Conservation (phyloP, 1,140 invertebrate species). For the Drosophila burlai region DNA sequence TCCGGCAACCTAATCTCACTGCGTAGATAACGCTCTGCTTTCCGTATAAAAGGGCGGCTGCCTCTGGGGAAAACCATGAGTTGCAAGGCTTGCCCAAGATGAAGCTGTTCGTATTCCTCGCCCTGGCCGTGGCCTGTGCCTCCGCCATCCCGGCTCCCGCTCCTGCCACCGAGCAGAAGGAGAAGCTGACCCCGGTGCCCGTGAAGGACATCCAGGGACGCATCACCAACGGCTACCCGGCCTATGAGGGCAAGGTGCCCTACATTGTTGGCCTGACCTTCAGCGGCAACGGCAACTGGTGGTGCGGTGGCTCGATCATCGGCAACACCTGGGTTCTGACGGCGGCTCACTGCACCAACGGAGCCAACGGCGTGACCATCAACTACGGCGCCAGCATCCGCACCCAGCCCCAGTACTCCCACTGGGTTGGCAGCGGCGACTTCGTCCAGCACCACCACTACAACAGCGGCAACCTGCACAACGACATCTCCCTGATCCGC, state of each 20-base stretch:
- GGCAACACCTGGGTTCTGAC: constrained; percentile 86
- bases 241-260: constrained; percentile 28
- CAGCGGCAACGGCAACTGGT: constrained; percentile 70
- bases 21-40: neutral
- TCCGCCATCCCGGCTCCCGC: constrained; percentile 4
- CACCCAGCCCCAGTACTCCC: constrained; percentile 53
- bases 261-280: constrained; percentile 86
- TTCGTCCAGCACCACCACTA: constrained; percentile 57
- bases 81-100: constrained; percentile 14
- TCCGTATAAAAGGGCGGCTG: constrained; percentile 13
- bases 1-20: neutral
- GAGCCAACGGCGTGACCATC: constrained; percentile 50
- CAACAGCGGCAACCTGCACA: constrained; percentile 51
- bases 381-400: constrained; percentile 70
- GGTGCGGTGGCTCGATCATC: constrained; percentile 88
- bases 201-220: constrained; percentile 65
- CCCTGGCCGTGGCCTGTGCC: constrained; percentile 32
- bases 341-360: constrained; percentile 87
- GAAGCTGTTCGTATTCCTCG: constrained; percentile 41
- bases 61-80: neutral
- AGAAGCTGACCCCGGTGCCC: constrained; percentile 26
- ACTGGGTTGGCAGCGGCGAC: constrained; percentile 51
- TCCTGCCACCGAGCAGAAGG: constrained; percentile 1
- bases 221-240: constrained; percentile 25
- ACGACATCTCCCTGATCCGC: constrained; percentile 62